Conservation (phyloP, 2,113 vertebrate species). For the Cebidichthys violaceus region DNA sequence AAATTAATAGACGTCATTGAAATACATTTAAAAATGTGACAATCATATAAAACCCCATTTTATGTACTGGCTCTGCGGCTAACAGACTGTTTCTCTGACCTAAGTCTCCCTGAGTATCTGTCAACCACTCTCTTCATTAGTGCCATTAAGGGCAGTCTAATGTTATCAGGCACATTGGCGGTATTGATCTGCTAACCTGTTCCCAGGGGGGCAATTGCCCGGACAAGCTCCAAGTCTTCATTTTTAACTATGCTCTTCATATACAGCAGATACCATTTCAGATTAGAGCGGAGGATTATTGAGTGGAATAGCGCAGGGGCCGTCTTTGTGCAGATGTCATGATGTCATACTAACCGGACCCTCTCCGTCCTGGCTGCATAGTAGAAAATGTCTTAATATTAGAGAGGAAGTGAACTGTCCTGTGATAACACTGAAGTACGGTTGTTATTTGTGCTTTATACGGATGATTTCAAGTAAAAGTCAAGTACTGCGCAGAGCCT, state of each 20-base stretch:
- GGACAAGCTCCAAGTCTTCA: conserved; percentile 47
- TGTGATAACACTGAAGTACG: not conserved
- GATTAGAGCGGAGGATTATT: conserved; percentile 35
- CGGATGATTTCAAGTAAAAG: not conserved
- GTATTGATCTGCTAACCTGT: conserved; percentile 70
- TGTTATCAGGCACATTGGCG: conserved; percentile 68
- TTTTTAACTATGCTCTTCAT: conserved; percentile 27
- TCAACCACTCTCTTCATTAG: conserved; percentile 79
- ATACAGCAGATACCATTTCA: conserved; percentile 20
- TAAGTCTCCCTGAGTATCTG: conserved; percentile 45
- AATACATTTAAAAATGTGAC: not conserved
- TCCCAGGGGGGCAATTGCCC: conserved; percentile 49
- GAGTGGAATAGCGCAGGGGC: conserved; percentile 55
- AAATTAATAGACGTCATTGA: no score
- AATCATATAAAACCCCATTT: conserved; percentile 1
- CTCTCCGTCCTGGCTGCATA: conserved; percentile 34
- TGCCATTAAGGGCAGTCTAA: conserved; percentile 70
- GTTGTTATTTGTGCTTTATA: not conserved
- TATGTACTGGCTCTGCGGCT: conserved; percentile 23
- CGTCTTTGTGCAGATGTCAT: conserved; percentile 70
- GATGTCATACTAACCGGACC: conserved; percentile 67
- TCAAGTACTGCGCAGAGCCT: not conserved
- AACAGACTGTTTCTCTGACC: conserved; percentile 46
- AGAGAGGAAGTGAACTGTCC: not conserved
- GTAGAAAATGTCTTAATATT: conserved; percentile 13